A percentile compares a stretch with the other conserved stretches of the same genome.
Evolutionary conservation across 1,140 invertebrate genomes (phyloP).

Genomic region (Meloidogyne exigua): DNA sequence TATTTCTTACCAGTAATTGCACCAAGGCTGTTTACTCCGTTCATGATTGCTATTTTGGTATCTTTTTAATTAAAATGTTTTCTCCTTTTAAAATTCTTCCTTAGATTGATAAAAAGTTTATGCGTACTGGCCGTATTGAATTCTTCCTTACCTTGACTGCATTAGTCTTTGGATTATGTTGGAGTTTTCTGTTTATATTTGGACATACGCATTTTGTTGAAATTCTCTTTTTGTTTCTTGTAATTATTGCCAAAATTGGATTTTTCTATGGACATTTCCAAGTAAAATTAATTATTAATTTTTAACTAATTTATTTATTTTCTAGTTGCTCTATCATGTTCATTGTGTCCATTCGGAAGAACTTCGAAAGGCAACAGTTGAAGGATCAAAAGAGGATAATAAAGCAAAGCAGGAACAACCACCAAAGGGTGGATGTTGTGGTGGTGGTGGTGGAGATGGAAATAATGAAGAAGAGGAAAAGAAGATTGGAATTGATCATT

Average conservation of each 20-base stretch:
- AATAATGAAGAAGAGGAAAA: neutral
- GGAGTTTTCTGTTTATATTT: neutral
- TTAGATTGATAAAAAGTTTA: neutral
- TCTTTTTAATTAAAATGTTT: neutral
- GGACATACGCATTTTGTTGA: neutral
- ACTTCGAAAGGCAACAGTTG: neutral
- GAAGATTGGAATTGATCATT: neutral
- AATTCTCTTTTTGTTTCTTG: neutral
- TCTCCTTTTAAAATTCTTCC: neutral
- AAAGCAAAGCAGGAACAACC: neutral
- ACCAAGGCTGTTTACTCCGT: neutral
- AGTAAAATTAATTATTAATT: neutral
- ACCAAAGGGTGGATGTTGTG: neutral
- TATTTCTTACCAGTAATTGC: constrained; percentile 1
- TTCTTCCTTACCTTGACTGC: neutral
- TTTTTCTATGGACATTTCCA: constrained; percentile 5
- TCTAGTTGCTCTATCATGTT: neutral
- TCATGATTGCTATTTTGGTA: neutral
- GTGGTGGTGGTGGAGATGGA: neutral
- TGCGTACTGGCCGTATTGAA: neutral
- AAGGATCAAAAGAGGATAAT: neutral
- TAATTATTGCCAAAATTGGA: neutral
- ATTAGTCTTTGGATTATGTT: neutral
- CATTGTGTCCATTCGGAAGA: neutral
- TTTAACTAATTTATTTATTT: neutral